Base-by-base conservation (phyloP, 2,113 vertebrate species). In the Pelecanus crispus region DNA sequence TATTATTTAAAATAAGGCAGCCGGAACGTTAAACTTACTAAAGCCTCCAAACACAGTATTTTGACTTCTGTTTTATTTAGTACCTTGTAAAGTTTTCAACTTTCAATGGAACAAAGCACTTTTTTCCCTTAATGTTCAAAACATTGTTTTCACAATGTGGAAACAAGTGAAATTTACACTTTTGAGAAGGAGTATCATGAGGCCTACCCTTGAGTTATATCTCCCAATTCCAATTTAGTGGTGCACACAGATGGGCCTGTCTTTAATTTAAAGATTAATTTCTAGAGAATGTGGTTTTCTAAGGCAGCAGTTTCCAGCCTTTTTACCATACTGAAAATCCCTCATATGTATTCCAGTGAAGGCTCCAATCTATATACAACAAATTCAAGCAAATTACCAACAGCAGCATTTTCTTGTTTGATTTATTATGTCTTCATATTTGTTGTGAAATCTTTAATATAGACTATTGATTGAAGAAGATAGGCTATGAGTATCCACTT, bases 251-350 rank as follows among this genome's bases (percentile, higher is more conserved):
- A 92, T 96, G 90, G 73, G 31, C 42, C 67, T 94, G 78, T 87
- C 94, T 85, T 90, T 85, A 90, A 77, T 63, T 85, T 87, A 85
- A 92, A 95, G 81, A 95, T 96, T 89, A 82, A 80, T 94, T 91
- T 94, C 87, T 86, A 88, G 34, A 92, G 45, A 86, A 86, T 32
- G 22, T 71, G 22, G 42, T 62, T 95, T 88, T 86, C 82, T 86
- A 73, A 81, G 42, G 32, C 83, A 95, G 82, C 75, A 91, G 36
- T 83, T 95, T 92, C 34, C 67, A 94, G 82, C n/a, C 28, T 49
- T 90, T 67, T 50, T 65, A 74, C 55, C 13, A 26, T 28, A 65
- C 32, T 66, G 82, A 80, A 96, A 93, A 92, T 77, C 34, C 18
- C 20, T 90, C 29, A 22, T 55, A 81, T 31, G 49, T 56, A 90